These are phyloP conservation scores for Eupithecia tripunctaria DNA, from an alignment of 2,888 invertebrate species.

Conservation along the genomic window DNA sequence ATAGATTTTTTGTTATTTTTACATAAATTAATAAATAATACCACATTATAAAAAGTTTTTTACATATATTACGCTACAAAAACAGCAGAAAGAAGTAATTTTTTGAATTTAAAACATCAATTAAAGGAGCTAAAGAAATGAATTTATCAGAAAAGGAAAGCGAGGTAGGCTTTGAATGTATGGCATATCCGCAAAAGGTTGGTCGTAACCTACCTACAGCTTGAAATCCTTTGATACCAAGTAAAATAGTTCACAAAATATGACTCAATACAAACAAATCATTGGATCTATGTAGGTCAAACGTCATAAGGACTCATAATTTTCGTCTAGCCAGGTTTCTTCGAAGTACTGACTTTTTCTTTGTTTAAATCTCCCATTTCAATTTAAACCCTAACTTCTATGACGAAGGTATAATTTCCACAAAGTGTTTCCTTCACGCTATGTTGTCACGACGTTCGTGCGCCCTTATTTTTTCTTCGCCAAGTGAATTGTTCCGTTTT, in stretches of 20 bases:
- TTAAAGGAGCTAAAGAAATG: too few relatives aligned
- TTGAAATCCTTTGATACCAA: not conserved
- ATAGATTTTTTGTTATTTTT: not conserved
- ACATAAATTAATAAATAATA: not conserved
- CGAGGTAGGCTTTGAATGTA: not conserved
- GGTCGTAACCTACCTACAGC: not conserved
- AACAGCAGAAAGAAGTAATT: not conserved
- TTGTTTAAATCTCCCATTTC: slow-evolving; percentile 43
- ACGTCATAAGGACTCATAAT: slow-evolving; percentile 61
- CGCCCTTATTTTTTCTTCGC: slow-evolving; percentile 68
- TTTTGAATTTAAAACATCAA: too few relatives aligned
- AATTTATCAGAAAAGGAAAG: too few relatives aligned
- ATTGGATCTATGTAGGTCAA: slow-evolving; percentile 55
- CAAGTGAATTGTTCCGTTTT: slow-evolving; percentile 43
- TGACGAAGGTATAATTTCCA: slow-evolving; percentile 43
- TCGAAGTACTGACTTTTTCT: slow-evolving; percentile 51
- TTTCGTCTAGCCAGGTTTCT: slow-evolving; percentile 66
- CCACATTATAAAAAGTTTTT: not conserved
- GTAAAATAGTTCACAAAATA: not conserved
- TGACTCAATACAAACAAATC: slow-evolving; percentile 43
- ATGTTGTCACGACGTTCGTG: slow-evolving; percentile 75
- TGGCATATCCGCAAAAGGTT: not conserved
- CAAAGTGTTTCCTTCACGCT: slow-evolving; percentile 59
- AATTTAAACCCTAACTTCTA: slow-evolving; percentile 49
- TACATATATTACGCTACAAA: not conserved